phyloP scores from a whole-genome alignment of 1,140 invertebrate species.

The Uloborus diversus region DNA sequence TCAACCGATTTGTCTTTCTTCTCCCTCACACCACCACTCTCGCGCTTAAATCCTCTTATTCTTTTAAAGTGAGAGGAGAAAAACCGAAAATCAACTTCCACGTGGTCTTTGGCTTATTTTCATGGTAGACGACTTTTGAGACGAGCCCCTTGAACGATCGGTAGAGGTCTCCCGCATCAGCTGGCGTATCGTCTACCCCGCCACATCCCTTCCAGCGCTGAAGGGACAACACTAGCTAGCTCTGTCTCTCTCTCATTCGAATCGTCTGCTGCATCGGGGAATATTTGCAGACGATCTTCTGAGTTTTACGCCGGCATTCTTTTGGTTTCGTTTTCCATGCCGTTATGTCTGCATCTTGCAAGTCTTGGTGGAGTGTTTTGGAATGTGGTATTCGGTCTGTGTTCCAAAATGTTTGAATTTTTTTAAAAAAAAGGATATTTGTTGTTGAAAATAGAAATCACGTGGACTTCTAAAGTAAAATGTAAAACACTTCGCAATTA shows the following conservation, averaged over 20 bases:
- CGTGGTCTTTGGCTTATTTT: slow-evolving; percentile 49
- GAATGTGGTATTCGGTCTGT: slow-evolving; percentile 8
- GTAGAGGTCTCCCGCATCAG: slow-evolving; percentile 45
- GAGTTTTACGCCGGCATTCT: neutral
- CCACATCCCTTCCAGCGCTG: neutral
- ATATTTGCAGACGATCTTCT: slow-evolving; percentile 34
- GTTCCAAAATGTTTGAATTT: neutral
- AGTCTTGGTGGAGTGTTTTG: neutral
- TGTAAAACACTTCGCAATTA: no score
- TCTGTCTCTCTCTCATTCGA: neutral
- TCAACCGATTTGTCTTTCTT: no score
- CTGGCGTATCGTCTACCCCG: neutral
- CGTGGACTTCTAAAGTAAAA: no score
- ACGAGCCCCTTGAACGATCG: slow-evolving; percentile 35
- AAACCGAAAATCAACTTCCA: slow-evolving; percentile 33
- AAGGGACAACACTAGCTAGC: slow-evolving; percentile 22
- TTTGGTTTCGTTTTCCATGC: neutral
- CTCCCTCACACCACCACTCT: no score
- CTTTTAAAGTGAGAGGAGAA: no score
- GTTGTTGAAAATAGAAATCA: no score
- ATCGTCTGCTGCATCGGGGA: slow-evolving; percentile 36
- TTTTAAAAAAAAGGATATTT: no score
- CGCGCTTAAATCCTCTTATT: no score
- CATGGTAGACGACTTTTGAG: slow-evolving; percentile 22
- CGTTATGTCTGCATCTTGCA: neutral